A percentile compares a stretch with the other conserved stretches of the same genome.
phyloP scores from a whole-genome alignment of 2,888 invertebrate species.

The Lasioglossum vierecki region DNA sequence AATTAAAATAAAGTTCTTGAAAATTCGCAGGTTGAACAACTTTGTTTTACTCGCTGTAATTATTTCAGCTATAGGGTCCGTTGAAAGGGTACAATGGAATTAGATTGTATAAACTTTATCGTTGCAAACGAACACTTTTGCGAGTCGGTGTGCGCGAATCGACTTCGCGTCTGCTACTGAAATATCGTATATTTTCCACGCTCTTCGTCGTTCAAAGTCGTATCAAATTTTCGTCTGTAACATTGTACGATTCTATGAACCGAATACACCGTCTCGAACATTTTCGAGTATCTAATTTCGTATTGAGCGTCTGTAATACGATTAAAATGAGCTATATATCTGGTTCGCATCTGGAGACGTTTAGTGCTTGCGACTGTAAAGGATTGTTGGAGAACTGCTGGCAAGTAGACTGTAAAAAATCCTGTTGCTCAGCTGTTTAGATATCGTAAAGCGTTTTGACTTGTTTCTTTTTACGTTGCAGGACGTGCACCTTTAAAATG shows the following conservation, averaged over 20 bases:
- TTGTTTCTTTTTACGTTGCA: neutral
- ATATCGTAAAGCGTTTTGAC: neutral
- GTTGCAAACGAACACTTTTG: neutral
- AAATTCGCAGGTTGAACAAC: neutral
- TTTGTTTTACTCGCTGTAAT: neutral
- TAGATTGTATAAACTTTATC: neutral
- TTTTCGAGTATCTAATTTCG: neutral
- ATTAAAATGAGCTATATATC: too few species aligned
- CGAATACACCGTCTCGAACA: neutral
- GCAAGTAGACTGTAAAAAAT: neutral
- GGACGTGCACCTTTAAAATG: neutral
- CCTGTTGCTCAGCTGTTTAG: neutral
- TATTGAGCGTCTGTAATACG: too few species aligned
- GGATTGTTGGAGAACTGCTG: neutral
- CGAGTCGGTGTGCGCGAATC: neutral
- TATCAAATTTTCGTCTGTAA: neutral
- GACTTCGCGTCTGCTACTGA: neutral
- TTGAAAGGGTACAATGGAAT: neutral
- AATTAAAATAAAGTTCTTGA: neutral
- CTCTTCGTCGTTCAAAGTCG: neutral
- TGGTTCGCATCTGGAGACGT: neutral
- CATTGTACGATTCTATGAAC: neutral
- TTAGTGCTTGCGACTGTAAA: neutral
- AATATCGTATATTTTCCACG: neutral
- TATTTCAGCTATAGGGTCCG: neutral